These are phyloP conservation scores for Gnatocerus cornutus DNA, from an alignment of 2,888 invertebrate species.

Conservation along the genomic window DNA sequence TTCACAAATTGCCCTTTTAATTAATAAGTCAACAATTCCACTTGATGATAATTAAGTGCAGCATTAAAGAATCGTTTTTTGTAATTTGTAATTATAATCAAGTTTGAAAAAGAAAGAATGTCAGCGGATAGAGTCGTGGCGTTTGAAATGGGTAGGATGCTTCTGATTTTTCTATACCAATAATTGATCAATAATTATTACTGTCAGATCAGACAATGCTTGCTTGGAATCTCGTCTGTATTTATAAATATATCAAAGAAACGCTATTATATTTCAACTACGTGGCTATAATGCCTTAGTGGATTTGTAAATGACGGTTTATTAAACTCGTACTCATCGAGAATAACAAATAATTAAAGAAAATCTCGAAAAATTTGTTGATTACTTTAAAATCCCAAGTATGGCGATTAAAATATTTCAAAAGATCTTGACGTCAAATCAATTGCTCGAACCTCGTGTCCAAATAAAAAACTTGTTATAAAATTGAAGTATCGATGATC, in stretches of 20 bases:
- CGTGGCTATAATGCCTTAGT: slow-evolving; percentile 59
- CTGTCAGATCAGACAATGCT: slow-evolving; percentile 63
- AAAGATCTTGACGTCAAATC: slow-evolving; percentile 28
- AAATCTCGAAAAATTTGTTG: background rate
- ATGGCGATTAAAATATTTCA: slow-evolving; percentile 9
- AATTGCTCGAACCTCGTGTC: background rate
- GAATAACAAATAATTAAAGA: slow-evolving; percentile 2
- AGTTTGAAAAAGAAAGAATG: slow-evolving; percentile 57
- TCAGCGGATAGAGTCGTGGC: slow-evolving; percentile 59
- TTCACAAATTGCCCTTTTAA: slow-evolving; percentile 41
- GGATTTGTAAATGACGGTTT: slow-evolving; percentile 34
- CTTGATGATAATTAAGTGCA: slow-evolving; percentile 44
- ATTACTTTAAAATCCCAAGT: too few relatives aligned
- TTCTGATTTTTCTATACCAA: slow-evolving; percentile 61
- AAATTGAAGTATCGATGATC: slow-evolving; percentile 50
- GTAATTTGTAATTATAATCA: slow-evolving; percentile 51
- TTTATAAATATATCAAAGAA: slow-evolving; percentile 59
- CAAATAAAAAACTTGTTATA: slow-evolving; percentile 10
- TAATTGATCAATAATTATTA: slow-evolving; percentile 67
- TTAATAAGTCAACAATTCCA: slow-evolving; percentile 46
- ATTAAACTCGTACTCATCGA: background rate
- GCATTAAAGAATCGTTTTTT: slow-evolving; percentile 46
- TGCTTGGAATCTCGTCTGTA: slow-evolving; percentile 60
- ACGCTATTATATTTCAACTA: slow-evolving; percentile 57
- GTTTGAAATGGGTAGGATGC: slow-evolving; percentile 61